Conservation (phyloP, 2,888 invertebrate genomes). For the Neuroscelio doddi region DNA sequence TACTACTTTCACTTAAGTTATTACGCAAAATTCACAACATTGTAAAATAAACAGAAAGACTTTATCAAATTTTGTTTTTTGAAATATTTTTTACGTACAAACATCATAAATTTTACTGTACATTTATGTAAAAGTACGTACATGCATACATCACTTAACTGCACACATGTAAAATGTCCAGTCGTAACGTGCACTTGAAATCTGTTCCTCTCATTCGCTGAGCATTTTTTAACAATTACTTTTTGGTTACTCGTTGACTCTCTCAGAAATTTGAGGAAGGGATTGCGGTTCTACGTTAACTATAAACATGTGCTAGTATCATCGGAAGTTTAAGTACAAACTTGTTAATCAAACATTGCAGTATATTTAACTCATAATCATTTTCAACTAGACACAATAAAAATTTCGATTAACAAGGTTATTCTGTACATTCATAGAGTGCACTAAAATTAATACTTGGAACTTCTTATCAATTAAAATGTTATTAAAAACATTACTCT, state of each 20-base stretch:
- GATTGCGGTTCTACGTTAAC: constrained; percentile 8
- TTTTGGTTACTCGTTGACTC: constrained; percentile 35
- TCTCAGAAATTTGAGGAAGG: not conserved
- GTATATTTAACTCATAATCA: not conserved
- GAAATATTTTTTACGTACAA: constrained; percentile 8
- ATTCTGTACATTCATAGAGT: not conserved
- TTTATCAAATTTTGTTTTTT: not conserved
- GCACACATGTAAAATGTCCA: constrained; percentile 44
- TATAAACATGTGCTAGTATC: constrained; percentile 22
- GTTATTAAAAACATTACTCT: too few species aligned
- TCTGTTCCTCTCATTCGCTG: constrained; percentile 17
- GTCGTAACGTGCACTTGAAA: constrained; percentile 19
- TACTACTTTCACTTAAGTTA: not conserved
- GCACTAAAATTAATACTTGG: too few species aligned
- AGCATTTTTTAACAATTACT: constrained; percentile 19
- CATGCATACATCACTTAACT: constrained; percentile 45
- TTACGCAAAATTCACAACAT: not conserved
- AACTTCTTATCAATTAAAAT: too few species aligned
- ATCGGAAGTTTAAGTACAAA: constrained; percentile 40
- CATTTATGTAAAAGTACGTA: constrained; percentile 45
- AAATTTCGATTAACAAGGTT: not conserved
- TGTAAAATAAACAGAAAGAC: not conserved
- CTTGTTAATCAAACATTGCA: not conserved
- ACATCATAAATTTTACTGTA: constrained; percentile 44
- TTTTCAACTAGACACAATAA: not conserved